phyloP scores from a whole-genome alignment of 2,113 vertebrate species.

The Trogon melanurus region DNA sequence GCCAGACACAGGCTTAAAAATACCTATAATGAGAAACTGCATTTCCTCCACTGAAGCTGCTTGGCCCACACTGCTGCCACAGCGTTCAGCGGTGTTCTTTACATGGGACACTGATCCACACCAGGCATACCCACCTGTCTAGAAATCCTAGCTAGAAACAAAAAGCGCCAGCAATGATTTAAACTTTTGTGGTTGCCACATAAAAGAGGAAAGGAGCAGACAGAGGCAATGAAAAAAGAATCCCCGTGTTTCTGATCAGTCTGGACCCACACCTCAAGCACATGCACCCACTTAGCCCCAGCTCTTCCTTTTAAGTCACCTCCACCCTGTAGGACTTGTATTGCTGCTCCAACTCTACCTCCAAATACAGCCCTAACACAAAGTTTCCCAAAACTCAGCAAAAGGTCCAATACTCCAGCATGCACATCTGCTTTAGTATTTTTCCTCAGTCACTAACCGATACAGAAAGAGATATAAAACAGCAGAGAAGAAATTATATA shows the following conservation, averaged over 20 bases:
- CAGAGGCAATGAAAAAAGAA: not conserved
- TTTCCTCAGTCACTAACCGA: not conserved
- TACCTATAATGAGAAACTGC: not conserved
- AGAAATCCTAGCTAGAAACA: not conserved
- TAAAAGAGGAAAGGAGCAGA: not conserved
- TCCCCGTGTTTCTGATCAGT: not conserved
- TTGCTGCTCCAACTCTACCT: not conserved
- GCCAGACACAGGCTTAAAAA: constrained; percentile 23
- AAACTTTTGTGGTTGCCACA: not conserved
- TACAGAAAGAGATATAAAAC: not conserved
- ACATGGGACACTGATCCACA: not conserved
- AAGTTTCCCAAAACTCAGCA: not conserved
- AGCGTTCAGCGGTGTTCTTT: not conserved
- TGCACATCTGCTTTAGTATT: not conserved
- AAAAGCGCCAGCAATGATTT: not conserved
- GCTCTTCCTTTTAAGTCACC: not conserved
- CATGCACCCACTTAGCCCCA: not conserved
- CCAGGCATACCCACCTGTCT: not conserved
- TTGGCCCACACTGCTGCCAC: not conserved
- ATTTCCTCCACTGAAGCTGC: not conserved
- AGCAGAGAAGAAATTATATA: not conserved
- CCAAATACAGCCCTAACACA: not conserved
- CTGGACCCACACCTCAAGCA: not conserved
- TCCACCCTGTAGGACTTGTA: not conserved
- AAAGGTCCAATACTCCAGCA: not conserved